Evolutionary conservation across 2,797 vertebrate genomes (phyloP).

Genomic region (Crocidura indochinensis): DNA sequence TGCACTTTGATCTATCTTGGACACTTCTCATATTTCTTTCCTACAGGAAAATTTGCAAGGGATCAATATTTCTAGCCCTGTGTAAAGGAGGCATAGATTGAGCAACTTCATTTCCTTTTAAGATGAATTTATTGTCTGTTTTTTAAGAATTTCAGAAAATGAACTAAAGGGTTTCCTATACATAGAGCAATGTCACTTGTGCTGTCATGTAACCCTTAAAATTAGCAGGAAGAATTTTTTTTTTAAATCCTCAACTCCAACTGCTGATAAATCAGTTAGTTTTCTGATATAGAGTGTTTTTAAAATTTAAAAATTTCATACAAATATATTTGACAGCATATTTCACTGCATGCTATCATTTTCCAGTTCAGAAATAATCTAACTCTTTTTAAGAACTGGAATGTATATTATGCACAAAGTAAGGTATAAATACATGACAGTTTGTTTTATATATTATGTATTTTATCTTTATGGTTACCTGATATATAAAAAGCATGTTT

Average conservation of each 20-base stretch:
- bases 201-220: slow-evolving; percentile 24
- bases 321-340: neutral
- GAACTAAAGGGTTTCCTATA: slow-evolving; percentile 10
- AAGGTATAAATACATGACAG: neutral
- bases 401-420: neutral
- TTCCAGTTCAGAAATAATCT: slow-evolving; percentile 1
- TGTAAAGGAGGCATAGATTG: neutral
- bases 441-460: neutral
- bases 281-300: neutral
- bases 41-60: neutral
- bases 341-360: slow-evolving; percentile 36
- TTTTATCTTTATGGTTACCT: slow-evolving; percentile 35
- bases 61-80: neutral
- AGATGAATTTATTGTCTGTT: neutral
- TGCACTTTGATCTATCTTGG: neutral
- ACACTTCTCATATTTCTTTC: neutral
- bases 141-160: neutral
- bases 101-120: neutral
- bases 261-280: neutral
- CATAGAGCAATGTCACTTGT: neutral
- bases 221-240: slow-evolving; percentile 51
- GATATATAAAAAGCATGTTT: neutral
- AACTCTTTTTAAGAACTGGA: slow-evolving; percentile 23
- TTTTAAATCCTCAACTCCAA: neutral
- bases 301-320: slow-evolving; percentile 9